Evolutionary conservation across 1,140 invertebrate species (phyloP), one percentile per base, ranked within the genome.

Genomic region (Vollenhovia emeryi): DNA sequence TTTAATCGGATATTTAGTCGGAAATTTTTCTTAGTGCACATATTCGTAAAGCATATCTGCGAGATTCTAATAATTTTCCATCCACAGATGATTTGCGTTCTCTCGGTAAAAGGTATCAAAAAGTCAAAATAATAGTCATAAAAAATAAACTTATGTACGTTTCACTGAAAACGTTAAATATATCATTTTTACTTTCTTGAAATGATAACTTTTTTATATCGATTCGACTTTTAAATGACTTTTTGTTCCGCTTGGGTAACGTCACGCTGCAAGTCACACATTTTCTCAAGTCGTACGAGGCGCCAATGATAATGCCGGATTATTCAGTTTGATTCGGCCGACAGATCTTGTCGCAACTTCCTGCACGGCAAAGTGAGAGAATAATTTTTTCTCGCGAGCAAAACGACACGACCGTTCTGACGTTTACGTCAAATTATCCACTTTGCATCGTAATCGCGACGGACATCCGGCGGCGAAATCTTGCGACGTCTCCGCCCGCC

Each of bases 361-460:
- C 43, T 40, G 60, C 43, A 50, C 27, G 30, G 40, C 30, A 0
- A 79, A 66, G 21, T 50, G n/a, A 48, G 75, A 79, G 30, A 68
- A 66, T 36, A 68, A 66, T 66, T 50, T 30, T 79, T 50, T 50
- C 5, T 66, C 60, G 43, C 8, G 75, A 78, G 13, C 27, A 15
- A 50, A 79, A 79, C 27, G 33, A 68, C 60, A 68, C 30, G 21
- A 21, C 43, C 43, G 30, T 79, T 79, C 60, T 52, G 75, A 68
- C 78, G n/a, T 82, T 82, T 82, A 82, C 66, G 66, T 52, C 78
- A 82, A 82, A 82, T 82, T 82, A 79, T 85, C 73, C 59, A 78
- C 83, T 78, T 55, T 85, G 36, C 73, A 15, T 24, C 60, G 60
- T 78, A 85, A 66, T 66, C 73, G 24, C 73, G 45, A 66, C 73